Conservation (phyloP, 2,888 invertebrate genomes). For the Philereme vetulata region DNA sequence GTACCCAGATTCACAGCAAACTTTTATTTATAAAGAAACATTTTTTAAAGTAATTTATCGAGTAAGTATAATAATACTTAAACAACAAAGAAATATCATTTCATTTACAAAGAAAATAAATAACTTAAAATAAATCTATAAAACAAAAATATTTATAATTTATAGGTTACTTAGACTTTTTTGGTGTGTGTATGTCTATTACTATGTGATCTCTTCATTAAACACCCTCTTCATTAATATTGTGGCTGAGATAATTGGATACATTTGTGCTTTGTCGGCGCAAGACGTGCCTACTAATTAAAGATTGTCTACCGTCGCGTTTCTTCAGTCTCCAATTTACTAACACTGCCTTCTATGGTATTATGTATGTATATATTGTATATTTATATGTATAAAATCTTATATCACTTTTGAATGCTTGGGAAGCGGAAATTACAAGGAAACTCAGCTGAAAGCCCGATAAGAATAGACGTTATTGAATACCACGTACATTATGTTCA, state of each 20-base stretch:
- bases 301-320: slow-evolving; percentile 22
- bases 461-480: slow-evolving; percentile 16
- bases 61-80: no score
- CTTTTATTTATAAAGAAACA: no score
- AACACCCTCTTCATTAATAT: not conserved
- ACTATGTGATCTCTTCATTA: not conserved
- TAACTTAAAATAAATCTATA: no score
- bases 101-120: no score
- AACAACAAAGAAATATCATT: no score
- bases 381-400: no score
- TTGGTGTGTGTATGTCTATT: no score
- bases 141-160: no score
- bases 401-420: slow-evolving; percentile 11
- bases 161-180: no score
- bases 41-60: no score
- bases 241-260: slow-evolving; percentile 17
- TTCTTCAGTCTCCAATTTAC: slow-evolving; percentile 24
- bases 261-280: slow-evolving; percentile 5
- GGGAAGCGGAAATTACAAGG: slow-evolving; percentile 18
- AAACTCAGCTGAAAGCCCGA: slow-evolving; percentile 15
- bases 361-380: not conserved
- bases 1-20: no score
- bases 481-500: not conserved
- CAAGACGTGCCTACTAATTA: slow-evolving; percentile 27
- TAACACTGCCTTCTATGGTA: not conserved